Evolutionary conservation across 2,888 invertebrate species (phyloP).

Genomic region (Spatulosminthurus flaviceps): DNA sequence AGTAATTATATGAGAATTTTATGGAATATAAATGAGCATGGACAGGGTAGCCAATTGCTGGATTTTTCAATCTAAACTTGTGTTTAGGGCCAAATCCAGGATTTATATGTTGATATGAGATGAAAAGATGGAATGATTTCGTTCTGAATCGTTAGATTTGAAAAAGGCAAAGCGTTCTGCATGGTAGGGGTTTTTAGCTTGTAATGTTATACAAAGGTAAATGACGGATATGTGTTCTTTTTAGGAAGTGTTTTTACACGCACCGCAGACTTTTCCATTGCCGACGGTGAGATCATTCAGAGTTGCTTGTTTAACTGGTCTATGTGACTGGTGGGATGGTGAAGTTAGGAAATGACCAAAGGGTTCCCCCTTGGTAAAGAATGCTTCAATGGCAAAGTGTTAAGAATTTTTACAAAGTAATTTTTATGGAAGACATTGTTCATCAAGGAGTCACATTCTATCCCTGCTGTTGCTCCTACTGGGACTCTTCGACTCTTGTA

Average conservation of each 20-base stretch:
- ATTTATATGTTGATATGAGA: not conserved
- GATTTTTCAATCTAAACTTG: too few relatives aligned
- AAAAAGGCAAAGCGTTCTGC: not conserved
- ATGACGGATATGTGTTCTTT: too few relatives aligned
- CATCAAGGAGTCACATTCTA: not conserved
- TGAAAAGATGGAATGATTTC: not conserved
- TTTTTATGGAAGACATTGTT: conserved; percentile 5
- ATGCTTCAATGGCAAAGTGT: not conserved
- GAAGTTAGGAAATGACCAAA: not conserved
- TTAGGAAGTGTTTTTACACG: conserved; percentile 8
- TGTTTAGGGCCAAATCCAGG: too few relatives aligned
- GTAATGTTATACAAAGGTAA: not conserved
- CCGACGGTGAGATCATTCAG: not conserved
- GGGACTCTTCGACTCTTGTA: too few relatives aligned
- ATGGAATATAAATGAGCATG: too few relatives aligned
- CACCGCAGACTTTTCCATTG: not conserved
- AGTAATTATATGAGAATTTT: too few relatives aligned
- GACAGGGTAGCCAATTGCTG: too few relatives aligned
- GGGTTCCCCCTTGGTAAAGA: too few relatives aligned
- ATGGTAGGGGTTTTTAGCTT: not conserved
- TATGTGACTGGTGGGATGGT: not conserved
- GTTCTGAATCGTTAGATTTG: not conserved
- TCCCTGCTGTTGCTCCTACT: conserved; percentile 10
- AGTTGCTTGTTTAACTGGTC: not conserved
- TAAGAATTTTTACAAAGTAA: not conserved